Percentiles rank a stretch among this genome's conserved stretches.
Evolutionary conservation across 2,797 vertebrate species (phyloP).

Genomic region (Spizella passerina): DNA sequence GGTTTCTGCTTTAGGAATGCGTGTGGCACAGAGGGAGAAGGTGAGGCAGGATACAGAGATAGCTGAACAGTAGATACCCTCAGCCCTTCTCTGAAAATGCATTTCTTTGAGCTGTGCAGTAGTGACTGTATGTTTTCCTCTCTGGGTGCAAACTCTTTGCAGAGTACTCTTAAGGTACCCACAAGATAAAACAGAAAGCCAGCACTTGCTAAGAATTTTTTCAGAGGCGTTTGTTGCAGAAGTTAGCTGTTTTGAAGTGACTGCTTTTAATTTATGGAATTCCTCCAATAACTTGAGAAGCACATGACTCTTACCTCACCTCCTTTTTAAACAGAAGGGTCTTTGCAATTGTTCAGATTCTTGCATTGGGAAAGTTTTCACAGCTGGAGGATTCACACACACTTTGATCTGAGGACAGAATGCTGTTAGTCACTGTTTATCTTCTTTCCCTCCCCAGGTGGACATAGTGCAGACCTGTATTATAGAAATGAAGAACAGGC

Average conservation of each 20-base stretch:
- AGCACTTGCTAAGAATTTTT: background rate
- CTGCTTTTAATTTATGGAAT: background rate
- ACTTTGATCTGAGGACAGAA: background rate
- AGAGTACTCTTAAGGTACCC: background rate
- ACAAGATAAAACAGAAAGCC: background rate
- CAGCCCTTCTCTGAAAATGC: background rate
- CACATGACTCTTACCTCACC: background rate
- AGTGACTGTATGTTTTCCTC: background rate
- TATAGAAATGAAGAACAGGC: constrained; percentile 87
- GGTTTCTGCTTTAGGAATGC: background rate
- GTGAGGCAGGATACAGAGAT: background rate
- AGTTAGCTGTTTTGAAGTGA: background rate
- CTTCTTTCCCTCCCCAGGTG: constrained; percentile 79
- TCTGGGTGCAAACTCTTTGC: background rate
- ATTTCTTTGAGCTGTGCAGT: background rate
- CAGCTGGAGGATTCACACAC: background rate
- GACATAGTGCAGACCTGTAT: constrained; percentile 98
- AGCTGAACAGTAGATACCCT: background rate
- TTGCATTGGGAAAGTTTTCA: background rate
- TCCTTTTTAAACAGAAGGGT: background rate
- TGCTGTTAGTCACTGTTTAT: background rate
- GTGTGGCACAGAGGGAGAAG: background rate
- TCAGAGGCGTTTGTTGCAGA: background rate
- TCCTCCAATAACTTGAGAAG: background rate
- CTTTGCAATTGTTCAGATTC: background rate